Base-by-base conservation (phyloP, 2,888 invertebrate species). In the Nomada flava region DNA sequence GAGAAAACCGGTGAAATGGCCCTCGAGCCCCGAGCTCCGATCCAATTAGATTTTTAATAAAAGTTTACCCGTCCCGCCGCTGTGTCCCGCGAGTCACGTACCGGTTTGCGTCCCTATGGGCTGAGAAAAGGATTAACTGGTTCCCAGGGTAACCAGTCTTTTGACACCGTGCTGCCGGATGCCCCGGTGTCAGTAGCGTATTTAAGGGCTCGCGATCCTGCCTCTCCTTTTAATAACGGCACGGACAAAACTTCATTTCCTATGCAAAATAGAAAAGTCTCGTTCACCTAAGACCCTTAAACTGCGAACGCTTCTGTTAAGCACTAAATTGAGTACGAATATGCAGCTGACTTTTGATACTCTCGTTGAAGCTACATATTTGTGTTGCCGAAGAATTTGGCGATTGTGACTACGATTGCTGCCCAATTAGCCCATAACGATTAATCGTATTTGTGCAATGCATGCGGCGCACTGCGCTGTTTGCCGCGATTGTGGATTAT, bases 11-110 rank as follows among this genome's bases (percentile, higher is more conserved):
- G 80, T 79, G 86, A 87, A 88, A 86, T 87, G 87, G 86, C 85
- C 86, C 85, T 83, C 83, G 84, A 87, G 84, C 86, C 82, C 88
- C 86, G 80, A 87, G 83, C 90, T 86, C 90, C 88, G 89, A 90
- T 91, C 90, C 91, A 91, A 91, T 91, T 91, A 91, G 90, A 91
- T 91, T 91, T 91, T 91, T 91, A 91, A 91, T 91, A 91, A 91
- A 91, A 91, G 91, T 91, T 91, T 91, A 90, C 86, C 88, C 91
- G 89, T 91, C 89, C 87, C 83, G 87, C 78, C 69, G 72, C 57
- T 76, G 77, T 59, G 74, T 76, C 62, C 78, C 85, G 83, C 85
- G 84, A 86, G 88, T 89, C 89, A 89, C 89, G 89, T 88, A 86
- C 84, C 83, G 78, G 79, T 82, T 83, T 59, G 79, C 84, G 85